Conservation (phyloP, 1,140 invertebrate genomes). For the Solen grandis region DNA sequence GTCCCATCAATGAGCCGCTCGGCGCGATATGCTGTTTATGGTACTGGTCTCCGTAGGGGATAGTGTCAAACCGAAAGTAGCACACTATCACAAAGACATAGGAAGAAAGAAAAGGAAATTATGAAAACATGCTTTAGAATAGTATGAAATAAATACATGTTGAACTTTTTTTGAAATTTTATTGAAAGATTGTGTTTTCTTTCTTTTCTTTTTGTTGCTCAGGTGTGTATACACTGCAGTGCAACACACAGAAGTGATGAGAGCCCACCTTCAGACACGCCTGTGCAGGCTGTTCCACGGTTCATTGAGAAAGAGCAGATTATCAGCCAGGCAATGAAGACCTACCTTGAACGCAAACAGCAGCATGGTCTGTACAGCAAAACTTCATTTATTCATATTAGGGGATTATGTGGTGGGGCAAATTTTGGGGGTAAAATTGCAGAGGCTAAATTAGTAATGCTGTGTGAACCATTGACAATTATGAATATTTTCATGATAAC, state of each 20-base stretch:
- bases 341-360: slow-evolving; percentile 90
- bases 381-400: too few relatives aligned
- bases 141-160: too few relatives aligned
- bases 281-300: slow-evolving; percentile 16
- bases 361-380: too few relatives aligned
- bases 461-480: neutral
- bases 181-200: too few relatives aligned
- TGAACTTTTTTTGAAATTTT: too few relatives aligned
- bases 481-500: neutral
- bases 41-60: too few relatives aligned
- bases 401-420: neutral
- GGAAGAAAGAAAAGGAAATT: too few relatives aligned
- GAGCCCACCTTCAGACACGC: neutral
- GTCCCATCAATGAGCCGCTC: too few relatives aligned
- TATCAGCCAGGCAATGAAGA: slow-evolving; percentile 91
- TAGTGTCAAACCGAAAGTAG: too few relatives aligned
- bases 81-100: too few relatives aligned
- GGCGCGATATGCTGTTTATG: too few relatives aligned
- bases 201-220: neutral
- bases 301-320: slow-evolving; percentile 71
- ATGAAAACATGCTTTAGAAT: too few relatives aligned
- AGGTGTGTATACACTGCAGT: slow-evolving; percentile 37
- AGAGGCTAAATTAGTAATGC: neutral
- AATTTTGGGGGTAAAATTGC: neutral
- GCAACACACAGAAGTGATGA: neutral